Base-by-base conservation (phyloP, 1,140 invertebrate species). In the Pseudomyrmex concolor region DNA sequence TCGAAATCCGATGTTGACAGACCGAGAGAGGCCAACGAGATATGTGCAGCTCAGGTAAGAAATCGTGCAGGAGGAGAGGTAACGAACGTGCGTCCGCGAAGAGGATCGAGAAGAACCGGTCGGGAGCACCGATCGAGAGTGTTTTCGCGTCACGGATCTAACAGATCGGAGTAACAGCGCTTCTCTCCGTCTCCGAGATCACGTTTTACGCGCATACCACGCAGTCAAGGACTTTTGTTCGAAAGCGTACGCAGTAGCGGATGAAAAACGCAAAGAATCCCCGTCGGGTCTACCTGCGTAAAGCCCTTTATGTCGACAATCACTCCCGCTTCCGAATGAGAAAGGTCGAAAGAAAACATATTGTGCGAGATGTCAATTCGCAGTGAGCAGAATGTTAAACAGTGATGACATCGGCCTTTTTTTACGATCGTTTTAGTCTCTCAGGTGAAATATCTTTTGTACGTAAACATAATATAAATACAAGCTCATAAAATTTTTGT, bases 201-300 rank as follows among this genome's bases (percentile, higher is more conserved):
- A 8, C 43, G 57, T 8, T 34, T 51, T 59, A 22, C 13, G 43
- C 45, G 57, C 62, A 77, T 77, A 77, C 48, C 60, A 10, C n/a
- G 34, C 34, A 25, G 60, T 45, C 60, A 77, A 77, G 62, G 73
- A 77, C 73, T 74, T 34, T 60, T 45, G 57, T 15, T 45, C 51
- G 54, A 51, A 51, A 51, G 50, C 50, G 50, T 51, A 51, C 50
- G 50, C 50, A 51, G 10, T 51, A 12, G 50, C 50, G 50, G 34
- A 34, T 34, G 34, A 34, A 34, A 34, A 34, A 34, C 5, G 34
- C 34, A 7, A 34, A 34, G 34, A 34, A 7, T 34, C 34, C 34
- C 34, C 34, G 5, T 34, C 34, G 34, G 0, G 34, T 34, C 34
- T 34, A 34, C 34, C 34, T 34, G 34, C 5, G 34, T 7, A 7